Percentiles rank a stretch among this genome's conserved stretches.
Conservation (phyloP, 2,888 invertebrate species). For the Horisme vitalbata region DNA sequence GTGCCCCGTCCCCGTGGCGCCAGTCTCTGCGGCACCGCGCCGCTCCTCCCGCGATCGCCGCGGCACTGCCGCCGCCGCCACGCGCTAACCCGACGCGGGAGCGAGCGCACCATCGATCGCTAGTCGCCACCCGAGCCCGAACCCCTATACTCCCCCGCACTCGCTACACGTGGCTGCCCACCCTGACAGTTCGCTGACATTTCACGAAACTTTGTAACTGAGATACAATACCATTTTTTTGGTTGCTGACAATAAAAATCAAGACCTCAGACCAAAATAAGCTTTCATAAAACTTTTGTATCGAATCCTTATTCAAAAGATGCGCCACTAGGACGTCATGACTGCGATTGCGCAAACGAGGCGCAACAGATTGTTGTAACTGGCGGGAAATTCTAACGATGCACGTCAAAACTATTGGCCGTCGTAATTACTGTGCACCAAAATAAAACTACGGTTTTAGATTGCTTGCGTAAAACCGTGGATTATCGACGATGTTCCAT, state of each 20-base stretch:
- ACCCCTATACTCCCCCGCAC: slow-evolving; percentile 35
- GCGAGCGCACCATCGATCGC: slow-evolving; percentile 61
- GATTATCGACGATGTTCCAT: slow-evolving; percentile 55
- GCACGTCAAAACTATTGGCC: slow-evolving; percentile 57
- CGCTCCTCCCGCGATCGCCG: slow-evolving; percentile 76
- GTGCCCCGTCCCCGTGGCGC: slow-evolving; percentile 68
- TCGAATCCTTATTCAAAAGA: slow-evolving; percentile 44
- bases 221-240: no score
- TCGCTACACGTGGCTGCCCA: slow-evolving; percentile 53
- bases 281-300: slow-evolving; percentile 1
- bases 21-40: slow-evolving; percentile 69
- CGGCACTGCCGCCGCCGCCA: slow-evolving; percentile 69
- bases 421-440: slow-evolving; percentile 56
- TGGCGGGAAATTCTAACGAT: slow-evolving; percentile 71
- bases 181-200: slow-evolving; percentile 26
- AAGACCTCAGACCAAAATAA: not conserved
- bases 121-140: slow-evolving; percentile 53
- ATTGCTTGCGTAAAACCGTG: slow-evolving; percentile 61
- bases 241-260: no score
- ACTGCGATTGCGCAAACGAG: slow-evolving; percentile 62
- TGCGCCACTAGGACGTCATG: slow-evolving; percentile 40
- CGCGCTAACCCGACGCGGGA: slow-evolving; percentile 39
- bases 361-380: slow-evolving; percentile 75
- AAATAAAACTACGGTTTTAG: slow-evolving; percentile 70
- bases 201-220: slow-evolving; percentile 20